Evolutionary conservation across 1,140 invertebrate species (phyloP).

Genomic region (Drosophila serrata): DNA sequence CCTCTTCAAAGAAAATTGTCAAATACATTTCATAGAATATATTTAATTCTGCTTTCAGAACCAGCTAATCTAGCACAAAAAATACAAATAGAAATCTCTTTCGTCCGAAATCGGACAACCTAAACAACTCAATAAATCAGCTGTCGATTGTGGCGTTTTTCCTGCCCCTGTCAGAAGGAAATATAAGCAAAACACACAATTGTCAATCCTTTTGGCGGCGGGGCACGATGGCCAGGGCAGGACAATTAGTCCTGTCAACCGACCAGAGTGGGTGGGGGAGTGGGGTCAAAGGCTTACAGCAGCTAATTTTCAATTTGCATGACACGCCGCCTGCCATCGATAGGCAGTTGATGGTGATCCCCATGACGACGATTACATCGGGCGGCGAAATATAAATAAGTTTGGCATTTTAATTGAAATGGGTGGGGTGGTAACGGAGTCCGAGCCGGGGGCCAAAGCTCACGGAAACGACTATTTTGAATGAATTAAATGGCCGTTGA

Average conservation of each 20-base stretch:
- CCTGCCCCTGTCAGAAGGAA: slow-evolving; percentile 20
- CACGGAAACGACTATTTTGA: slow-evolving; percentile 77
- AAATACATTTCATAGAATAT: neutral
- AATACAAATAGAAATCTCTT: neutral
- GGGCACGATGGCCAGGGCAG: neutral
- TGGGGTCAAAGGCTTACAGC: slow-evolving; percentile 27
- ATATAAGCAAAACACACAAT: slow-evolving; percentile 44
- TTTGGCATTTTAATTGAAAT: slow-evolving; percentile 77
- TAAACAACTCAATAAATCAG: slow-evolving; percentile 73
- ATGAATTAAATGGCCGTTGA: slow-evolving; percentile 72
- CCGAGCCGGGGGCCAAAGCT: slow-evolving; percentile 35
- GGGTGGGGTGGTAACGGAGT: slow-evolving; percentile 8
- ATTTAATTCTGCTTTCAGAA: neutral
- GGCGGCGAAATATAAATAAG: slow-evolving; percentile 68
- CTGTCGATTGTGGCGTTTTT: slow-evolving; percentile 36
- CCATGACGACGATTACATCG: slow-evolving; percentile 78
- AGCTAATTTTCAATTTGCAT: slow-evolving; percentile 81
- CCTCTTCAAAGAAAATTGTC: too few relatives aligned
- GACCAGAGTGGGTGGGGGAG: slow-evolving; percentile 4
- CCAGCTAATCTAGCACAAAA: neutral
- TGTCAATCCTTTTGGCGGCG: slow-evolving; percentile 45
- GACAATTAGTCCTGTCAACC: slow-evolving; percentile 28
- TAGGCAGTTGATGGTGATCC: slow-evolving; percentile 75
- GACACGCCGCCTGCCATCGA: slow-evolving; percentile 68
- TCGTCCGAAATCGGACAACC: slow-evolving; percentile 16